These are phyloP conservation scores for Erebia epiphron DNA, from an alignment of 2,888 invertebrate genomes.

Conservation along the genomic window DNA sequence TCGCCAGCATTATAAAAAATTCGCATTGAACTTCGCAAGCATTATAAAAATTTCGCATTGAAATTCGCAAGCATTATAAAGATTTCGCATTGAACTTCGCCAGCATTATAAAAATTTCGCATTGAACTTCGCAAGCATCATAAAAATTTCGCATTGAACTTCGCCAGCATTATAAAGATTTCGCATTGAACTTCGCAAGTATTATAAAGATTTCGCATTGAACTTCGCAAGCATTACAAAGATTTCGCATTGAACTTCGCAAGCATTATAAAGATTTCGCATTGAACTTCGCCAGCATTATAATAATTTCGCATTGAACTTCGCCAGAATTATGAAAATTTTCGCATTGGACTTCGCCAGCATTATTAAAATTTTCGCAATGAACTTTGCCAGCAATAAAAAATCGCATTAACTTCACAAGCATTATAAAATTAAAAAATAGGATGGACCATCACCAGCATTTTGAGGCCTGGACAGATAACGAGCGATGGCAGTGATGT, in stretches of 20 bases:
- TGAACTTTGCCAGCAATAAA: too few species aligned
- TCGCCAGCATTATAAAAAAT: not conserved
- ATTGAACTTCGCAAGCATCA: not conserved
- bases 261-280: not conserved
- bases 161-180: not conserved
- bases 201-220: not conserved
- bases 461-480: too few species aligned
- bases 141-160: not conserved
- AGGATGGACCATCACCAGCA: too few species aligned
- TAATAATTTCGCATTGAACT: not conserved
- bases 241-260: not conserved
- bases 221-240: not conserved
- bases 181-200: not conserved
- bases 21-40: not conserved
- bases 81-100: not conserved
- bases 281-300: not conserved
- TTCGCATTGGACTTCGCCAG: too few species aligned
- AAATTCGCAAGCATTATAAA: not conserved
- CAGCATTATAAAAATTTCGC: not conserved
- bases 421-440: too few species aligned
- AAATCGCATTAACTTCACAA: too few species aligned
- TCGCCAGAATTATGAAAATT: too few species aligned
- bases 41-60: not conserved
- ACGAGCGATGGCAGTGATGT: too few species aligned
- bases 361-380: too few species aligned